Conservation (phyloP, 2,797 vertebrate genomes). For the Antrozous pallidus region DNA sequence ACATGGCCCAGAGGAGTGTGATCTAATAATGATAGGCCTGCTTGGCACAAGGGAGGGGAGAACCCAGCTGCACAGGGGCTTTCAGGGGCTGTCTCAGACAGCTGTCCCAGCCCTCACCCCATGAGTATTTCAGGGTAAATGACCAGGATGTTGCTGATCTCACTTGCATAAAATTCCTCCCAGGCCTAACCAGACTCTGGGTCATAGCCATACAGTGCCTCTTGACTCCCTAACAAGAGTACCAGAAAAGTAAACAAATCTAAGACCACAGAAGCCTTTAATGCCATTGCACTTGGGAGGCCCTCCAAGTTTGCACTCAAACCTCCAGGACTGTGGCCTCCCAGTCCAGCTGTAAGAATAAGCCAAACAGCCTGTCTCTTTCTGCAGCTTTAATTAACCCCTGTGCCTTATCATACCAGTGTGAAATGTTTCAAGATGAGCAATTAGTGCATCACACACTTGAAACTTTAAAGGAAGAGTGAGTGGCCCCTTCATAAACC, state of each 20-base stretch:
- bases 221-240: not conserved
- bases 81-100: constrained; percentile 48
- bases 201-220: not conserved
- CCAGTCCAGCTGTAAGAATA: not conserved
- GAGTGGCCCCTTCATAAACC: not conserved
- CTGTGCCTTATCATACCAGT: not conserved
- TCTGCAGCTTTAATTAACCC: constrained; percentile 23
- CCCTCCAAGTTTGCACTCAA: not conserved
- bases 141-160: constrained; percentile 6
- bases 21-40: constrained; percentile 69
- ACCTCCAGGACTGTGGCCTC: not conserved
- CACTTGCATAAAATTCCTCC: not conserved
- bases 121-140: not conserved
- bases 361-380: not conserved
- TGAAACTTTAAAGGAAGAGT: not conserved
- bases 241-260: constrained; percentile 24
- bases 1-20: constrained; percentile 54
- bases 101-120: constrained; percentile 36
- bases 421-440: not conserved
- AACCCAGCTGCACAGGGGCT: constrained; percentile 63
- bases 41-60: constrained; percentile 42
- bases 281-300: constrained; percentile 23
- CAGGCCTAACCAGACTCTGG: not conserved
- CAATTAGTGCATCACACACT: not conserved
- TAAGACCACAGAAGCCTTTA: constrained; percentile 16